These are phyloP conservation scores for Denticeps clupeoides DNA, from an alignment of 2,797 vertebrate genomes.

Conservation along the genomic window DNA sequence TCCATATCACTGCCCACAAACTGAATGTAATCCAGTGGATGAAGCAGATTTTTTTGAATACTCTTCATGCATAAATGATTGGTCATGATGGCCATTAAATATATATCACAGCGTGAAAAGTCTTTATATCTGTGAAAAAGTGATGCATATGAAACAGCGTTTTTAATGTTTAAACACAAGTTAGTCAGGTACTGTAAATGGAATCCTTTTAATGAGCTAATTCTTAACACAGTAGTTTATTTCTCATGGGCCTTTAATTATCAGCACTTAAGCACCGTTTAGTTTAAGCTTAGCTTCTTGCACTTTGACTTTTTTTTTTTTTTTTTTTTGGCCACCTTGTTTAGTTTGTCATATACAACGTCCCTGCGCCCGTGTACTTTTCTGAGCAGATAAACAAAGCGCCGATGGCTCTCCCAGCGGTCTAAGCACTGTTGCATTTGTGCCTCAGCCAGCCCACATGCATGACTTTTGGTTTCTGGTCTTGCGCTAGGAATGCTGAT, in stretches of 20 bases:
- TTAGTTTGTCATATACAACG: no score
- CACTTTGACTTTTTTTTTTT: no score
- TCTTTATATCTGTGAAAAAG: background rate
- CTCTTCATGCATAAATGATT: no score
- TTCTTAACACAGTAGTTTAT: no score
- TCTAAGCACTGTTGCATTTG: slow-evolving; percentile 4
- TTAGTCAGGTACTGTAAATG: slow-evolving; percentile 3
- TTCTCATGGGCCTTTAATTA: no score
- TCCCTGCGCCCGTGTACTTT: no score
- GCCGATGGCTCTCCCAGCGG: background rate
- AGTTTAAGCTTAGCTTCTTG: no score
- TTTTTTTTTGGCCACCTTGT: no score
- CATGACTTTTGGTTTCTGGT: slow-evolving; percentile 16
- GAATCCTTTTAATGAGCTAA: no score
- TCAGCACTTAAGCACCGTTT: no score
- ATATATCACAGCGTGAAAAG: background rate
- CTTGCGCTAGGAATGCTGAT: slow-evolving; percentile 9
- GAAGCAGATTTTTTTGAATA: no score
- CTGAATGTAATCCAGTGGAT: slow-evolving; percentile 58
- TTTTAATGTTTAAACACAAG: background rate
- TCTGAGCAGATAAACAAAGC: no score
- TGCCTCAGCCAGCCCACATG: slow-evolving; percentile 15
- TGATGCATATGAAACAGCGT: background rate
- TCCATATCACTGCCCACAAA: slow-evolving; percentile 29
- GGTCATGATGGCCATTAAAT: slow-evolving; percentile 10